Conservation (phyloP, 2,797 vertebrate species). For the Pipistrellus nathusii region DNA sequence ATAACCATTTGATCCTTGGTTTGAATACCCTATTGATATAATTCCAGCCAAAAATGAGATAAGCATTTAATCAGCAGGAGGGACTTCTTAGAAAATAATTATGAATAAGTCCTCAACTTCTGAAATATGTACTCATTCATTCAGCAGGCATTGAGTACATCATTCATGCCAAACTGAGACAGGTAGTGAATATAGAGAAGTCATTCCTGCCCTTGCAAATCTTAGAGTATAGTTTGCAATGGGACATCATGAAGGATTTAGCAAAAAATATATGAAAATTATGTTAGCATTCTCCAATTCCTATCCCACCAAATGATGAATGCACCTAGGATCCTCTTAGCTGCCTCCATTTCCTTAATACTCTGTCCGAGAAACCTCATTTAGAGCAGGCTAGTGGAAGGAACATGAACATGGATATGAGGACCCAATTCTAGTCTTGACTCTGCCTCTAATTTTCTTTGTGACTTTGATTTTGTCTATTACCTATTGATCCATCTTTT, state of each 20-base stretch:
- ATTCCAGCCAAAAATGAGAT: conserved; percentile 6
- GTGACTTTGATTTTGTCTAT: background rate
- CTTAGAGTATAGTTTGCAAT: background rate
- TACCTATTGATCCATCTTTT: background rate
- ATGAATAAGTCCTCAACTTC: background rate
- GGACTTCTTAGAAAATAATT: background rate
- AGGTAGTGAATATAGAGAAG: background rate
- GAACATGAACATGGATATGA: background rate
- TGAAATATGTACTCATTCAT: background rate
- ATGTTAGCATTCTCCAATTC: background rate
- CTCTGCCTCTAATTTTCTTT: background rate
- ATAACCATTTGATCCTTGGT: background rate
- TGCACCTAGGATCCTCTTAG: background rate
- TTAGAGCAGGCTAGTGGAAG: background rate
- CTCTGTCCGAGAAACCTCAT: background rate
- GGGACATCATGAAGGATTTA: background rate
- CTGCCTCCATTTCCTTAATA: background rate
- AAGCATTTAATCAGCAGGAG: background rate
- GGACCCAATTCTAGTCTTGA: background rate
- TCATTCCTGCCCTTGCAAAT: background rate
- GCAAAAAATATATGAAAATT: background rate
- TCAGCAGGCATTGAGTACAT: background rate
- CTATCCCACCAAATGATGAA: background rate
- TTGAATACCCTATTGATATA: background rate
- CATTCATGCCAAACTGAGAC: background rate